These are phyloP conservation scores for Hylia prasina DNA, from an alignment of 2,113 vertebrate species.

Conservation along the genomic window DNA sequence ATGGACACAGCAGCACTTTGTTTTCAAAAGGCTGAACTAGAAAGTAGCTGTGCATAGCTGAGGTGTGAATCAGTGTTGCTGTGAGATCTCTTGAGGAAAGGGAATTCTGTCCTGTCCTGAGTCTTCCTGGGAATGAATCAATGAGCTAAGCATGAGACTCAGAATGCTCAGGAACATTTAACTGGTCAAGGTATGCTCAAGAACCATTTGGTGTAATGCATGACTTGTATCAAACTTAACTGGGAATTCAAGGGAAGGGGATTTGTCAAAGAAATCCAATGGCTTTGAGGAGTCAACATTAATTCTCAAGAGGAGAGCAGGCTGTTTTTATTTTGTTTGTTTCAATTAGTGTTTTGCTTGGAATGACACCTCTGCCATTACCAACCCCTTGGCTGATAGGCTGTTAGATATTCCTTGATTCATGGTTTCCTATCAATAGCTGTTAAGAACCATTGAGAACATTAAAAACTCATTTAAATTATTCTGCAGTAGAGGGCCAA, in stretches of 20 bases:
- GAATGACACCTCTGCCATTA: background rate
- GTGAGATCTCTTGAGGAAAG: background rate
- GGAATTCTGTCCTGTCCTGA: background rate
- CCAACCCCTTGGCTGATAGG: background rate
- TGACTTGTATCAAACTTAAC: background rate
- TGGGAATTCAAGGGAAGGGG: background rate
- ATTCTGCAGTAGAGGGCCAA: background rate
- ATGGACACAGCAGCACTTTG: background rate
- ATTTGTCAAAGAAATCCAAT: background rate
- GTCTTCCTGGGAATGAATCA: background rate
- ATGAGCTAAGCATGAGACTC: background rate
- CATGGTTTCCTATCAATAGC: background rate
- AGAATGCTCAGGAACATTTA: background rate
- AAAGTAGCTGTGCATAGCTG: background rate
- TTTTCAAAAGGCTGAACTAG: background rate
- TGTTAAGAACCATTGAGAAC: background rate
- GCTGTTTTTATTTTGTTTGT: background rate
- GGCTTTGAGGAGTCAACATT: background rate
- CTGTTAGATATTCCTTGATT: background rate
- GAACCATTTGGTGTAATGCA: background rate
- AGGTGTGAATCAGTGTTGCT: background rate
- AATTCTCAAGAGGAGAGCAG: background rate
- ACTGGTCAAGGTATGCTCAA: background rate
- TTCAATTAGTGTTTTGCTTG: background rate
- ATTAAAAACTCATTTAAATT: background rate